phyloP scores from a whole-genome alignment of 2,888 invertebrate species.

The Drosophila kanekoi region DNA sequence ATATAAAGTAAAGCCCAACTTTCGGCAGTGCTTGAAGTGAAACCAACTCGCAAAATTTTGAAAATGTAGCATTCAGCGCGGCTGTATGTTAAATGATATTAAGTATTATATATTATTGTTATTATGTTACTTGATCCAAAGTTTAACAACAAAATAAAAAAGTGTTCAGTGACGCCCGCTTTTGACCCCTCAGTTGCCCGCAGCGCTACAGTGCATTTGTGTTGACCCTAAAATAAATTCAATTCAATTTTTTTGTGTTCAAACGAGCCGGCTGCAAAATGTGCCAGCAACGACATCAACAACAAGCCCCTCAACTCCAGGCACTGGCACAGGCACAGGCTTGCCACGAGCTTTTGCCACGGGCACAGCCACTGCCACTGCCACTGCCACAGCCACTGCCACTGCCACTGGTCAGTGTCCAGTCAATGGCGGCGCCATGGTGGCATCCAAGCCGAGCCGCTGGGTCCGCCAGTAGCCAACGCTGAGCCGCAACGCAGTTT shows the following conservation, averaged over 20 bases:
- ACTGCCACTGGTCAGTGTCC: slow-evolving; percentile 35
- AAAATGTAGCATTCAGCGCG: slow-evolving; percentile 54
- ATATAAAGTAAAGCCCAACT: slow-evolving; percentile 53
- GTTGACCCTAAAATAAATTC: slow-evolving; percentile 36
- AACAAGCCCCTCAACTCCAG: slow-evolving; percentile 39
- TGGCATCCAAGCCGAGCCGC: slow-evolving; percentile 48
- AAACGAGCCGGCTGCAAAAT: slow-evolving; percentile 47
- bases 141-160: slow-evolving; percentile 4
- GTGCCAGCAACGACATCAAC: slow-evolving; percentile 50
- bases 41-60: slow-evolving; percentile 20
- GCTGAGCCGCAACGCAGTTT: slow-evolving; percentile 58
- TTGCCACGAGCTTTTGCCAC: slow-evolving; percentile 13
- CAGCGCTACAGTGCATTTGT: slow-evolving; percentile 68
- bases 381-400: slow-evolving; percentile 28
- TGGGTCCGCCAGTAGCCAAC: slow-evolving; percentile 54
- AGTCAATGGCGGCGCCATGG: slow-evolving; percentile 38
- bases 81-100: slow-evolving; percentile 51
- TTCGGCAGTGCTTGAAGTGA: slow-evolving; percentile 52
- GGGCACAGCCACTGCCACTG: slow-evolving; percentile 27
- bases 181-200: slow-evolving; percentile 64
- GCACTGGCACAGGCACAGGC: slow-evolving; percentile 25
- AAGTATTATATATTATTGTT: too few relatives aligned
- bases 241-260: slow-evolving; percentile 34
- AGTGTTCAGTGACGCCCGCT: slow-evolving; percentile 52
- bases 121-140: slow-evolving; percentile 20